Conservation (phyloP, 1,140 invertebrate genomes). For the Medauroidea extradentata region DNA sequence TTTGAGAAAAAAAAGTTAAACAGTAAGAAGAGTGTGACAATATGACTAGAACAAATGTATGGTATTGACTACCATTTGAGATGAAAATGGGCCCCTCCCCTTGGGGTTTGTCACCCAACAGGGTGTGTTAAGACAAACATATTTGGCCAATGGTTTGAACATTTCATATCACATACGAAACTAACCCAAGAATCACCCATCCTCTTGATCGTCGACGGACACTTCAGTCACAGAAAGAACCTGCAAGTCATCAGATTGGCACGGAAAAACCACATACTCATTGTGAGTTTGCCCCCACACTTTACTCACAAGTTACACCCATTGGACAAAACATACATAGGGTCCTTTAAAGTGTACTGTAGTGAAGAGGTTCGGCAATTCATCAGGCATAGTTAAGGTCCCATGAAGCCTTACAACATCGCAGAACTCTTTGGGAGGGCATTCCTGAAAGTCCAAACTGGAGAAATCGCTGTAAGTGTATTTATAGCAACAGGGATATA, state of each 20-base stretch:
- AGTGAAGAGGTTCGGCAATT: slow-evolving; percentile 25
- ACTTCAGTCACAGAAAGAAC: slow-evolving; percentile 16
- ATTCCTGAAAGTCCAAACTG: slow-evolving; percentile 30
- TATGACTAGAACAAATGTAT: too few relatives aligned
- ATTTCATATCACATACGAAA: slow-evolving; percentile 8
- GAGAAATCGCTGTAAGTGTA: slow-evolving; percentile 30
- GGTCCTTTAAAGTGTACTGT: slow-evolving; percentile 36
- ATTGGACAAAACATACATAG: slow-evolving; percentile 39
- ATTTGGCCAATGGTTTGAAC: slow-evolving; percentile 15
- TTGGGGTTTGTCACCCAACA: slow-evolving; percentile 14
- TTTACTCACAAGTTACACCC: slow-evolving; percentile 41
- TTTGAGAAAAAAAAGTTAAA: too few relatives aligned
- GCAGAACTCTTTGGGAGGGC: slow-evolving; percentile 25
- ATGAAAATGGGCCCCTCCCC: slow-evolving; percentile 14
- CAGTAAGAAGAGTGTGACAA: too few relatives aligned
- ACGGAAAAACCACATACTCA: neutral
- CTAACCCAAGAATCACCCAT: neutral
- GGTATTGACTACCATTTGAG: too few relatives aligned
- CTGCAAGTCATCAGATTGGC: slow-evolving; percentile 19
- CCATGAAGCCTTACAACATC: slow-evolving; percentile 25
- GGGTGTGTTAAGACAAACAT: slow-evolving; percentile 14
- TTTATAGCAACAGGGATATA: slow-evolving; percentile 35
- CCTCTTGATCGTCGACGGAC: slow-evolving; percentile 26
- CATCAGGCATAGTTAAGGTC: slow-evolving; percentile 4
- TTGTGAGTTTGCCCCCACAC: slow-evolving; percentile 28